Evolutionary conservation across 2,888 invertebrate genomes (phyloP).

Genomic region (Drosophila neonasuta): DNA sequence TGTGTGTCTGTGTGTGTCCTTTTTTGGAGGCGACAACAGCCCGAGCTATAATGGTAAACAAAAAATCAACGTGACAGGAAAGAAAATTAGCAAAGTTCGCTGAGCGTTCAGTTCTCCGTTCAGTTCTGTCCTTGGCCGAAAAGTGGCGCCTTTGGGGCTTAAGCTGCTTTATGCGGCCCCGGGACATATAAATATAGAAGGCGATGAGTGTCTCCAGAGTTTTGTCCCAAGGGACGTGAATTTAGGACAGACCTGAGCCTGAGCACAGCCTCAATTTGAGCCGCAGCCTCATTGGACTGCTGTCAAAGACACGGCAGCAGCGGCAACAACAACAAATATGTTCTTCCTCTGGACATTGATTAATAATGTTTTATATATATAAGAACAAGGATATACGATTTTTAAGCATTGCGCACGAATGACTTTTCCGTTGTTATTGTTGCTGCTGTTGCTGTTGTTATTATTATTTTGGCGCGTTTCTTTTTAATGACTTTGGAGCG

Average conservation of each 20-base stretch:
- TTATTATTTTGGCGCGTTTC: conserved; percentile 41
- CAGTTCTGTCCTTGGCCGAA: conserved; percentile 51
- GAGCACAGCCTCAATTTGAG: conserved; percentile 29
- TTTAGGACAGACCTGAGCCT: conserved; percentile 42
- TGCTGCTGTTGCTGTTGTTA: conserved; percentile 41
- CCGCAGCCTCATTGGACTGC: conserved; percentile 44
- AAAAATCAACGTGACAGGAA: conserved; percentile 79
- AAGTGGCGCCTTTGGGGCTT: conserved; percentile 60
- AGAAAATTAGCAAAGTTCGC: conserved; percentile 77
- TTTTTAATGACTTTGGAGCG: conserved; percentile 59
- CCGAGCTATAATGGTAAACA: conserved; percentile 74
- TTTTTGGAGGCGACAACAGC: conserved; percentile 70
- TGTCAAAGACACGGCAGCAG: conserved; percentile 67
- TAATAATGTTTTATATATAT: conserved; percentile 72
- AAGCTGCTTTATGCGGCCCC: conserved; percentile 67
- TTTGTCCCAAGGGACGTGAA: conserved; percentile 59
- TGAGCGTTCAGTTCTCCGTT: conserved; percentile 20
- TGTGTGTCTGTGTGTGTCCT: conserved; percentile 17
- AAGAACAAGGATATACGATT: conserved; percentile 48
- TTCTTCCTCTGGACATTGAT: conserved; percentile 74
- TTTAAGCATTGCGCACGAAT: conserved; percentile 65
- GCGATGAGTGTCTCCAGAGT: conserved; percentile 32
- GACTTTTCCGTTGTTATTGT: conserved; percentile 30
- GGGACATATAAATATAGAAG: conserved; percentile 17
- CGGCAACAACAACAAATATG: conserved; percentile 13